phyloP scores from a whole-genome alignment of 1,140 invertebrate genomes.

The Zaprionus lachaisei region DNA sequence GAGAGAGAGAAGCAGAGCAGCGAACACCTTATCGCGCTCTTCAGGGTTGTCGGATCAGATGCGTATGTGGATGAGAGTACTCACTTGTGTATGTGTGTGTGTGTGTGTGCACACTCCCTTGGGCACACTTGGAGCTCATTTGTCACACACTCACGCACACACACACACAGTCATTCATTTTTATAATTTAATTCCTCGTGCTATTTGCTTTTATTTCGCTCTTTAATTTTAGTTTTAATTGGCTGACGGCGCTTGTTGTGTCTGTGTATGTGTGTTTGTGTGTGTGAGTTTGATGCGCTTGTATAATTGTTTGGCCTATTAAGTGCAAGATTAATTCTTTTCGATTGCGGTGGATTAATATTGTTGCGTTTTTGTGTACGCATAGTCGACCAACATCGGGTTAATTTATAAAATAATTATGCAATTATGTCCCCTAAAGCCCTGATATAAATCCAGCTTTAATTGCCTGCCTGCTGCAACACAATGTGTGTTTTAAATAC shows the following conservation, averaged over 20 bases:
- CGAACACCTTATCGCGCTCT: slow-evolving; percentile 24
- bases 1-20: not conserved
- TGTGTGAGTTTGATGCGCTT: not conserved
- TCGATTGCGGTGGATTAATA: slow-evolving; percentile 39
- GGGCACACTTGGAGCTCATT: slow-evolving; percentile 13
- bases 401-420: slow-evolving; percentile 45
- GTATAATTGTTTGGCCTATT: slow-evolving; percentile 30
- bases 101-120: not conserved
- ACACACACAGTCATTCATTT: slow-evolving; percentile 24
- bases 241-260: not conserved
- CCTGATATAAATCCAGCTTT: slow-evolving; percentile 28
- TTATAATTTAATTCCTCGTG: slow-evolving; percentile 30
- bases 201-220: slow-evolving; percentile 5
- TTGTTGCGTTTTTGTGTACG: slow-evolving; percentile 23
- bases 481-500: not conserved
- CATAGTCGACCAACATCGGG: slow-evolving; percentile 9
- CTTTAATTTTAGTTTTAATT: slow-evolving; percentile 36
- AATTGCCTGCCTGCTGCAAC: slow-evolving; percentile 20
- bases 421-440: slow-evolving; percentile 33
- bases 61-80: slow-evolving; percentile 1
- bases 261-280: not conserved
- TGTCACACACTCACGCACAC: slow-evolving; percentile 13
- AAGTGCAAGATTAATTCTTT: slow-evolving; percentile 43
- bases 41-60: slow-evolving; percentile 12
- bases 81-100: not conserved